Conservation (phyloP, 2,888 invertebrate species). For the Cybosia mesomella region DNA sequence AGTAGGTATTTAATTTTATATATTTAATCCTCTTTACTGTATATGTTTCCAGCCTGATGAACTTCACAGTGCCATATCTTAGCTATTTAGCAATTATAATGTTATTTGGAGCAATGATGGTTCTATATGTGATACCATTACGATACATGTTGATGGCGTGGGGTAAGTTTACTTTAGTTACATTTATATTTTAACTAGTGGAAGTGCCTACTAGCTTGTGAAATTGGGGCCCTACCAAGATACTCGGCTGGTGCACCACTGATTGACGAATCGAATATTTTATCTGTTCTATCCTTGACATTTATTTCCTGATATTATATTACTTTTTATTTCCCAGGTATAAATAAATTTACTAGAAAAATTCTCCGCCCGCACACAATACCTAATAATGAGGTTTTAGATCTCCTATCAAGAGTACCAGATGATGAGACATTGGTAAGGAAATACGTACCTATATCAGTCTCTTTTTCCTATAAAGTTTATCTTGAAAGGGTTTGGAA, state of each 20-base stretch:
- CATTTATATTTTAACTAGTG: too few relatives aligned
- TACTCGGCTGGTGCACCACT: too few relatives aligned
- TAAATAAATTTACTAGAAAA: slow-evolving; percentile 98
- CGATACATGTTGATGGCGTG: slow-evolving; percentile 96
- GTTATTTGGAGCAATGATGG: slow-evolving; percentile 90
- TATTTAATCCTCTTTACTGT: not conserved
- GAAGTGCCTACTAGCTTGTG: too few relatives aligned
- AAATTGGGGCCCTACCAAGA: too few relatives aligned
- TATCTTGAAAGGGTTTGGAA: not conserved
- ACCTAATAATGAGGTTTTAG: slow-evolving; percentile 98
- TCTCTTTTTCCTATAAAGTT: too few relatives aligned
- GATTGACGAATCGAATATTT: not conserved
- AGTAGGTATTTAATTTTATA: not conserved
- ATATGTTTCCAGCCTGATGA: slow-evolving; percentile 92
- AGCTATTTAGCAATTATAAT: slow-evolving; percentile 96
- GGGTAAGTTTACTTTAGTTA: slow-evolving; percentile 87
- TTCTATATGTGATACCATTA: slow-evolving; percentile 96
- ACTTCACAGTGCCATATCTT: slow-evolving; percentile 98
- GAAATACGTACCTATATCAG: slow-evolving; percentile 30
- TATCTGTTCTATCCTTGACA: not conserved
- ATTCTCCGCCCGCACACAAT: slow-evolving; percentile 97
- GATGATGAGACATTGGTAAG: slow-evolving; percentile 97
- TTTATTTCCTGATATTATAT: not conserved
- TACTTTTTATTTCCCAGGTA: slow-evolving; percentile 63
- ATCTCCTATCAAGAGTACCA: slow-evolving; percentile 97